These are phyloP conservation scores for Limenitis camilla DNA, from an alignment of 2,888 invertebrate species.

Conservation along the genomic window DNA sequence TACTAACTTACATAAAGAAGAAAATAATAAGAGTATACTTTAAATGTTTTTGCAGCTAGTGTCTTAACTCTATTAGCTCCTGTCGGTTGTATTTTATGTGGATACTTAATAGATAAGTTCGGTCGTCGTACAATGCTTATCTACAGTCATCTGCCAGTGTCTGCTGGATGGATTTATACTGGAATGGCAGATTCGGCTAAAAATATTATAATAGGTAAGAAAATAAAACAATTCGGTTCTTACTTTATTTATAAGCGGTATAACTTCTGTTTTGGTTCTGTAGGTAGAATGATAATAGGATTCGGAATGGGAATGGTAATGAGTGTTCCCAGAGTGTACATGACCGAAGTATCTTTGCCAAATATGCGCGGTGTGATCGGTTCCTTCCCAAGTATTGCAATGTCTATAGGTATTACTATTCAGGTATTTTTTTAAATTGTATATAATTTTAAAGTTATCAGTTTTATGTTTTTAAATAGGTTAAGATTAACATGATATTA, in stretches of 20 bases:
- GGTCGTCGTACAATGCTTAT: slow-evolving; percentile 75
- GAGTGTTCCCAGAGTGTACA: slow-evolving; percentile 29
- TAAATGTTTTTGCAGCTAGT: slow-evolving; percentile 64
- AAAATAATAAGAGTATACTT: neutral
- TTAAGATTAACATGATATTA: too few relatives aligned
- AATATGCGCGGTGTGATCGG: slow-evolving; percentile 80
- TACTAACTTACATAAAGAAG: too few relatives aligned
- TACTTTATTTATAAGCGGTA: neutral
- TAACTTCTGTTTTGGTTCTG: neutral
- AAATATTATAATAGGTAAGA: slow-evolving; percentile 71
- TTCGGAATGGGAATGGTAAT: too few relatives aligned
- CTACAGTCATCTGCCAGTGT: slow-evolving; percentile 74
- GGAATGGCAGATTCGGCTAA: slow-evolving; percentile 58
- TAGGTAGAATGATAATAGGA: too few relatives aligned
- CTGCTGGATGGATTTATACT: slow-evolving; percentile 77
- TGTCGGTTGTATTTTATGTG: slow-evolving; percentile 77
- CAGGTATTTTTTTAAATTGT: slow-evolving; percentile 44
- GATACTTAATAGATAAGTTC: slow-evolving; percentile 75
- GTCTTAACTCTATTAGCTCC: slow-evolving; percentile 74
- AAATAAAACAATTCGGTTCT: neutral
- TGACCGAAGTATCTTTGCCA: slow-evolving; percentile 78
- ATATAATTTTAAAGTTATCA: too few relatives aligned
- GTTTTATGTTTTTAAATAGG: too few relatives aligned
- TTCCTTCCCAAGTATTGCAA: slow-evolving; percentile 76
- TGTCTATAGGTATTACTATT: slow-evolving; percentile 76